Conservation (phyloP, 2,797 vertebrate genomes). For the Neomorphus geoffroyi region DNA sequence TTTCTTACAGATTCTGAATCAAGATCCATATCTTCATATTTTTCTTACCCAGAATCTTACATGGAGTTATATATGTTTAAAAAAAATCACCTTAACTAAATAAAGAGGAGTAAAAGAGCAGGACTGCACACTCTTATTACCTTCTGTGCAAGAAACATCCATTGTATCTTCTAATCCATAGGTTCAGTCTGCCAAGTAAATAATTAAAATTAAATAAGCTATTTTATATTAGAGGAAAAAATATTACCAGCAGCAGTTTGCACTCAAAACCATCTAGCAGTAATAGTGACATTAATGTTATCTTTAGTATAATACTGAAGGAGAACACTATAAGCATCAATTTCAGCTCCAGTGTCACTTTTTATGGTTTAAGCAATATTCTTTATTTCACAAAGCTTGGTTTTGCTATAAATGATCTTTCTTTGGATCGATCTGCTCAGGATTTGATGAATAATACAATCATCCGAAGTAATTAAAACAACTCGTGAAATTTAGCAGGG, state of each 20-base stretch:
- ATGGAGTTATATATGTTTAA: neutral
- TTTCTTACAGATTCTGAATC: neutral
- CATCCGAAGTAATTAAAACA: neutral
- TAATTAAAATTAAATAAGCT: neutral
- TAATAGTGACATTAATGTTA: neutral
- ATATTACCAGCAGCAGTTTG: neutral
- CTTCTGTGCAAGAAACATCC: constrained; percentile 54
- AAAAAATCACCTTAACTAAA: neutral
- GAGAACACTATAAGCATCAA: neutral
- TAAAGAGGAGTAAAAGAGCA: neutral
- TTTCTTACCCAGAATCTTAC: neutral
- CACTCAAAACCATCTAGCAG: neutral
- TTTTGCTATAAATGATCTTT: neutral
- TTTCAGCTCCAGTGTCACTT: neutral
- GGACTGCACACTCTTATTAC: constrained; percentile 34
- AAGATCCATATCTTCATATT: neutral
- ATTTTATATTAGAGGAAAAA: neutral
- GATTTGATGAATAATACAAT: neutral
- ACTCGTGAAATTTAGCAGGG: neutral
- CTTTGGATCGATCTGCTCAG: neutral
- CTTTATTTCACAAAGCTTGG: neutral
- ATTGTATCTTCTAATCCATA: constrained; percentile 71
- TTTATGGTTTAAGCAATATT: neutral
- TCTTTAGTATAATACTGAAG: neutral
- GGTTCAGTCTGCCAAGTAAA: constrained; percentile 75